Conservation (phyloP, 2,113 vertebrate genomes). For the Cynocephalus volans region DNA sequence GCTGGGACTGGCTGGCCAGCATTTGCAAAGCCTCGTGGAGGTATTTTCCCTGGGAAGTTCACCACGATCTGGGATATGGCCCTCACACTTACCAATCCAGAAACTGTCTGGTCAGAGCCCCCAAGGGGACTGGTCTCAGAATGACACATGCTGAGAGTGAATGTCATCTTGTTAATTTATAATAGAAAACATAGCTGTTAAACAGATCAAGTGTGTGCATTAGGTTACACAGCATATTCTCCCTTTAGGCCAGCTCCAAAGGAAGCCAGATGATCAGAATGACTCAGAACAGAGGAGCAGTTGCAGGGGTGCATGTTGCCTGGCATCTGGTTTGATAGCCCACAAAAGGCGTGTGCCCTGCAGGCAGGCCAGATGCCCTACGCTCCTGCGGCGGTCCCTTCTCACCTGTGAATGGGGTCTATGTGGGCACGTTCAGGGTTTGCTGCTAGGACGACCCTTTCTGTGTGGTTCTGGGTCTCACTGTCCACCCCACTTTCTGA, state of each 20-base stretch:
- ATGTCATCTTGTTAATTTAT: neutral
- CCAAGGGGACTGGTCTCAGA: neutral
- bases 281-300: neutral
- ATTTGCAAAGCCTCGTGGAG: neutral
- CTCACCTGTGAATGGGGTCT: fast-evolving
- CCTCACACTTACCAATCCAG: neutral
- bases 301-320: neutral
- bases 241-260: neutral
- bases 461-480: neutral
- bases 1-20: neutral
- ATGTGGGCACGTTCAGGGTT: fast-evolving
- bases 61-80: neutral
- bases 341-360: neutral
- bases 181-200: neutral
- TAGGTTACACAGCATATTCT: neutral
- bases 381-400: neutral
- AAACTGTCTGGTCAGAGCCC: neutral
- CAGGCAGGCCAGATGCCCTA: neutral
- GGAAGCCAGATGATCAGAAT: neutral
- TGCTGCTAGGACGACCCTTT: neutral
- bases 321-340: neutral
- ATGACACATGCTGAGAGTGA: neutral
- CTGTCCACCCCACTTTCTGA: neutral
- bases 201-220: too few relatives aligned
- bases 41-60: fast-evolving